phyloP scores from a whole-genome alignment of 1,140 invertebrate genomes.

The Drosophila teissieri region DNA sequence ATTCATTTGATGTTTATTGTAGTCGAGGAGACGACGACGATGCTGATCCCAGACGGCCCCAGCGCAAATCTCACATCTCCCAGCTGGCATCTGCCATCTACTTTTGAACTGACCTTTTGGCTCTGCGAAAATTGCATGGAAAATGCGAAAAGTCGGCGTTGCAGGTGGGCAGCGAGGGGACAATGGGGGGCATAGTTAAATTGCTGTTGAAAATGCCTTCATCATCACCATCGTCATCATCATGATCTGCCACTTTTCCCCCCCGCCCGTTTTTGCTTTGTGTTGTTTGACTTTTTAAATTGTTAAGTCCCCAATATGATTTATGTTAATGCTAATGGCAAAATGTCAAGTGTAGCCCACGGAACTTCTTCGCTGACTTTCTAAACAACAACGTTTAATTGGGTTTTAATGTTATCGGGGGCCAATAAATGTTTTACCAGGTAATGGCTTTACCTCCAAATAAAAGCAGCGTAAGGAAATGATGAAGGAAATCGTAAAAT shows the following conservation, averaged over 20 bases:
- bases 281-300: conserved; percentile 66
- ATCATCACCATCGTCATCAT: conserved; percentile 60
- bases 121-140: conserved; percentile 67
- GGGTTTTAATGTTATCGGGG: conserved; percentile 38
- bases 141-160: conserved; percentile 46
- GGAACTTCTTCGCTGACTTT: conserved; percentile 49
- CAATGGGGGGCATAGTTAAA: conserved; percentile 1
- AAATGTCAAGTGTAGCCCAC: conserved; percentile 72
- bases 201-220: conserved; percentile 62
- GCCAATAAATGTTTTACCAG: not conserved
- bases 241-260: conserved; percentile 38
- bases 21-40: conserved; percentile 31
- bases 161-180: not conserved
- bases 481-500: conserved; percentile 15
- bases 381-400: conserved; percentile 33
- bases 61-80: conserved; percentile 34
- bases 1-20: conserved; percentile 69
- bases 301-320: conserved; percentile 69
- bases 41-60: conserved; percentile 40
- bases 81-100: conserved; percentile 42
- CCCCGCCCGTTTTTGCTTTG: conserved; percentile 16
- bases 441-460: not conserved
- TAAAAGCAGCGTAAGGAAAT: conserved; percentile 9
- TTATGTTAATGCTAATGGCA: conserved; percentile 76
- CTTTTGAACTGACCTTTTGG: conserved; percentile 58